Base-by-base conservation (phyloP, 2,888 invertebrate species). In the Galerucella nymphaeae region DNA sequence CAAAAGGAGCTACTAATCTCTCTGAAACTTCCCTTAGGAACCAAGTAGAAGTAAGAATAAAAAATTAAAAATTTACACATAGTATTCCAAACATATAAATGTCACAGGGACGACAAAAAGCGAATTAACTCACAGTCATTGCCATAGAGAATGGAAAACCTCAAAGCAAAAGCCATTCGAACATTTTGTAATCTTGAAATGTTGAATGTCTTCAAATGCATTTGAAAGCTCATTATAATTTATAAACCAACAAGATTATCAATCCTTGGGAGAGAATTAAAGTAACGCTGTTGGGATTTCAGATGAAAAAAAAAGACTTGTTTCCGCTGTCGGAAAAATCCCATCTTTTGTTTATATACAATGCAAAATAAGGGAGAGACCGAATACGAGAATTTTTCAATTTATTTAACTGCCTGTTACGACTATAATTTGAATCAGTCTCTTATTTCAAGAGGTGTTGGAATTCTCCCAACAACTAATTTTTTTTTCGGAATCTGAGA, bases 341-440 rank as follows among this genome's bases (percentile, higher is more conserved):
- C 57, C 55, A 18, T 38, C 16, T 66, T 66, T 66, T 66, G 57
- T 66, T 57, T 66, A 66, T 57, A 66, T 55, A 66, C 66, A 66
- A 57, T 66, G 55, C 41, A 65, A 65, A 65, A 57, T 14, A 16
- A 53, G 53, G n/a, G 38, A n/a, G 53, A 66, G 11, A 20, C 16
- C 14, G 16, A 57, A 57, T 41, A 11, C 61, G 61, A 66, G 57
- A 57, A 57, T 55, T 16, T 42, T 62, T 57, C 66, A 66, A 57
- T 66, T 66, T 66, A 66, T 42, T 41, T 66, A 57, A 66, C 55
- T 55, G 61, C 16, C 61, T 62, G 63, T 45, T 48, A 48, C 57
- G 50, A 66, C 38, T 18, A 23, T 67, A 42, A 58, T 62, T 58
- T 50, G 42, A 62, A 62, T 62, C 61, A 14, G 10, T 42, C 10